Evolutionary conservation across 2,797 vertebrate species (phyloP).

Genomic region (Distichodus sexfasciatus): DNA sequence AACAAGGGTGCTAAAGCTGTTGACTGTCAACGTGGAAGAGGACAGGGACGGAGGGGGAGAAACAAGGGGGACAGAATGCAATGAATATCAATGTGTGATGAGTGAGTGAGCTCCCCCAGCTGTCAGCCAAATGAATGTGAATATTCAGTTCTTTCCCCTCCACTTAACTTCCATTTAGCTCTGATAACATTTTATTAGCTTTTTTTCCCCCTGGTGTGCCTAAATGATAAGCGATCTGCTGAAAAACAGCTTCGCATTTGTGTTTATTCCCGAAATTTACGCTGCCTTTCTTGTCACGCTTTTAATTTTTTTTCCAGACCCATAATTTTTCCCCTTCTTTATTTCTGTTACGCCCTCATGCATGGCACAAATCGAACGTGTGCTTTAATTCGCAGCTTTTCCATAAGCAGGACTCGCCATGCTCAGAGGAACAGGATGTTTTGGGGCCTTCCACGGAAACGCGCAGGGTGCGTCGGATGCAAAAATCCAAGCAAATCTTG

Average conservation of each 20-base stretch:
- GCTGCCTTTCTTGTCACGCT: conserved; percentile 10
- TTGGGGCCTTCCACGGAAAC: neutral
- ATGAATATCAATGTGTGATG: conserved; percentile 77
- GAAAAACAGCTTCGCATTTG: conserved; percentile 50
- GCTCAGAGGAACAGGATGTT: neutral
- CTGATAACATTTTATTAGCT: conserved; percentile 75
- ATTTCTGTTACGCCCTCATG: neutral
- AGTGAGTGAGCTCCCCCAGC: conserved; percentile 73
- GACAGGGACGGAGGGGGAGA: conserved; percentile 36
- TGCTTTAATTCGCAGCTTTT: conserved; percentile 32
- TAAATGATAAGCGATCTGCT: conserved; percentile 53
- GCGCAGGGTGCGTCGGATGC: neutral
- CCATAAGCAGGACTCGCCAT: neutral
- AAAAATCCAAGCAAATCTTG: no score
- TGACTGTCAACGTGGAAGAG: conserved; percentile 68
- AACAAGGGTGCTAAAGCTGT: conserved; percentile 75
- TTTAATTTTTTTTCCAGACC: conserved; percentile 11
- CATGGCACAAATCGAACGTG: conserved; percentile 2
- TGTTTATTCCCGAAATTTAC: conserved; percentile 44
- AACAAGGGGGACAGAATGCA: conserved; percentile 59
- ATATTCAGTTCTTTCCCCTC: conserved; percentile 77
- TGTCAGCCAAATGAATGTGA: conserved; percentile 78
- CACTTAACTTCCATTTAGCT: conserved; percentile 78
- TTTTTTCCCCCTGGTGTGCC: conserved; percentile 59
- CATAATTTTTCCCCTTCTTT: neutral